Base-by-base conservation (phyloP, 2,113 vertebrate genomes). In the Hiodon tergisus region DNA sequence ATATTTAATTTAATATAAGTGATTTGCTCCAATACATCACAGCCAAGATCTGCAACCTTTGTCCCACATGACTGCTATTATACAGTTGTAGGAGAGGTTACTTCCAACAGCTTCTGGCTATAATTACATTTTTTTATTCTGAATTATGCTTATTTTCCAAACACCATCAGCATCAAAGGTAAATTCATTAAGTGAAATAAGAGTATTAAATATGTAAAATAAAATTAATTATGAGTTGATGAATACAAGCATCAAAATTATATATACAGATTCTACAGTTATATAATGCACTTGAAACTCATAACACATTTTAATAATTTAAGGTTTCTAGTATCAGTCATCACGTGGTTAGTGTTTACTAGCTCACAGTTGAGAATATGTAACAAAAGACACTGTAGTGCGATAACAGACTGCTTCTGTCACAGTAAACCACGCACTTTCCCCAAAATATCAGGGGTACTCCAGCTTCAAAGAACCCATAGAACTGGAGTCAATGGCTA, bases 281-380 rank as follows among this genome's bases (percentile, higher is more conserved):
- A 90, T 83, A 89, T 90, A 90, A 91, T 84, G 83, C 86, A 87
- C 86, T 91, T 86, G 85, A 51, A 81, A 82, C 84, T 86, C 87
- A 85, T 86, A 86, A 86, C 88, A 91, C 78, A 69, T n/a, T 70
- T 53, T 55, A 70, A 70, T 55, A 55, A 17, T 31, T 31, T 8
- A 47, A 55, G 54, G 57, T 70, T 5, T 10, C n/a, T 31, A 31
- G 31, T 31, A 31, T 31, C 31, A 31, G 31, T 31, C 31, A 31
- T 31, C 31, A 31, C 31, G 31, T 31, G 31, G 31, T 31, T 1
- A 31, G 31, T 31, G 31, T 31, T 31, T 31, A 31, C 31, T 62
- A 16, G 60, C 4, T 62, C 14, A 13, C 17, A 90, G 87, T 85
- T 79, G 71, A 81, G 77, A 81, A 89, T 88, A 85, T 86, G 82